Percentiles rank a stretch among this genome's conserved stretches.
These are phyloP conservation scores for Gila orcuttii DNA, from an alignment of 2,113 vertebrate species.

Conservation along the genomic window DNA sequence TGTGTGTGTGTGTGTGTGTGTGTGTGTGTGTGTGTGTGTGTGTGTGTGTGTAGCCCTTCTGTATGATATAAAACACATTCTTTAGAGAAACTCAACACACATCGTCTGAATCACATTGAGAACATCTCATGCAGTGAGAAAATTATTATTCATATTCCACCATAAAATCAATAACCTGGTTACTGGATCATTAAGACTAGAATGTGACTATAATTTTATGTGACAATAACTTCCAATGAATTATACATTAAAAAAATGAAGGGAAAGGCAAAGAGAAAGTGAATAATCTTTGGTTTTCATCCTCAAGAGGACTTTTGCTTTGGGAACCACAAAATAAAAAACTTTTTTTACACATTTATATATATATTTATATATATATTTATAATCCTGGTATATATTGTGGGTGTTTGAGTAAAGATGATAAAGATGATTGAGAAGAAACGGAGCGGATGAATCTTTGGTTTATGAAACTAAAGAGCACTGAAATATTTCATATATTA, in stretches of 20 bases:
- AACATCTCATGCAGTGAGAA: not conserved
- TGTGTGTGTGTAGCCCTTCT: not conserved
- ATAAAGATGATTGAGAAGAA: not conserved
- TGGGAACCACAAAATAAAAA: constrained; percentile 7
- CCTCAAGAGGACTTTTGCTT: not conserved
- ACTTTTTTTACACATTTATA: not conserved
- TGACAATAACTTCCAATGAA: not conserved
- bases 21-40: no score
- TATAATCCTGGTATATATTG: not conserved
- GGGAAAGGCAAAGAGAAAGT: not conserved
- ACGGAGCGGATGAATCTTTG: not conserved
- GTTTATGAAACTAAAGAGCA: not conserved
- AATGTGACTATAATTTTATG: not conserved
- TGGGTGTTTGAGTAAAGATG: not conserved
- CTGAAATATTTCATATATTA: not conserved
- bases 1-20: no score
- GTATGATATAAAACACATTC: not conserved
- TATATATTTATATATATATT: not conserved
- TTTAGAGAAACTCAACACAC: not conserved
- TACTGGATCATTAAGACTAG: not conserved
- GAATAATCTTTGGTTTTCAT: constrained; percentile 21
- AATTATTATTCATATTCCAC: not conserved
- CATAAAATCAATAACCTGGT: not conserved
- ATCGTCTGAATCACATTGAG: not conserved
- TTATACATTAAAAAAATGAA: not conserved